phyloP scores from a whole-genome alignment of 1,140 invertebrate species.

The Heliconius congener region DNA sequence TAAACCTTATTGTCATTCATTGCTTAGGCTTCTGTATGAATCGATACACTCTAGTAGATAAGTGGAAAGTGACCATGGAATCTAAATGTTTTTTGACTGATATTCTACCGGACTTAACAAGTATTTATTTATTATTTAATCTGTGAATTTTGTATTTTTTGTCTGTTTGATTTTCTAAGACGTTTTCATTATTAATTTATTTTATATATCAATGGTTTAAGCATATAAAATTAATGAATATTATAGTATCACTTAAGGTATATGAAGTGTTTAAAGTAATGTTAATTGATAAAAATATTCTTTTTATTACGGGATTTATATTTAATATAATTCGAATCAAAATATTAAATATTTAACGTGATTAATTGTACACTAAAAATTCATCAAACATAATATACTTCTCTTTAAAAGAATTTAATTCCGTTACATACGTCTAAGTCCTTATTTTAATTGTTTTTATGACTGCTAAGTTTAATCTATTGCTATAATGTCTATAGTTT shows the following conservation, averaged over 20 bases:
- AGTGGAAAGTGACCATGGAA: constrained; percentile 22
- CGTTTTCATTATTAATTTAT: no score
- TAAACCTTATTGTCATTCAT: neutral
- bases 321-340: no score
- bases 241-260: no score
- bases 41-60: neutral
- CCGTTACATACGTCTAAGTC: neutral
- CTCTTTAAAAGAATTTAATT: no score
- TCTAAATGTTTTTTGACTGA: constrained; percentile 34
- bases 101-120: constrained; percentile 26
- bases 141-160: neutral
- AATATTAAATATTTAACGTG: no score
- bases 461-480: neutral
- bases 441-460: neutral
- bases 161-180: neutral
- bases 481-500: no score
- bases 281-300: no score
- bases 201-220: neutral
- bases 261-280: no score
- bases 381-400: no score
- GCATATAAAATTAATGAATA: no score
- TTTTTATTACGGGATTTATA: no score
- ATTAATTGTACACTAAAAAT: no score
- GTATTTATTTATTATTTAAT: constrained; percentile 21
- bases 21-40: constrained; percentile 19